Evolutionary conservation across 2,888 invertebrate species (phyloP), one percentile per base, ranked within the genome.

Genomic region (Pristionchus maxplancki): DNA sequence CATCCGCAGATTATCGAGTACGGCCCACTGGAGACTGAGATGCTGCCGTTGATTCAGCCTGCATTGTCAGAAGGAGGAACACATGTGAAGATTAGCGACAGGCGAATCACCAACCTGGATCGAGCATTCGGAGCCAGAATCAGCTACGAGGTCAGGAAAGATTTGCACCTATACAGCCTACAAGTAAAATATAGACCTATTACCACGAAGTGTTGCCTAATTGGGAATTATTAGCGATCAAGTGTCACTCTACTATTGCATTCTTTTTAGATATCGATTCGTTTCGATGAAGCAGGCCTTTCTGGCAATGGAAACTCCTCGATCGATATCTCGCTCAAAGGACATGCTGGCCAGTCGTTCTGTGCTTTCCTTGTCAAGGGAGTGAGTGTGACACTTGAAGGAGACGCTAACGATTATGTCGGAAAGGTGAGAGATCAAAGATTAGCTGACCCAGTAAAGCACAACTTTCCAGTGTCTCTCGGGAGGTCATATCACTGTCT

Each of bases 321-420:
- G 96, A 97, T 98, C 90, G 96, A 97, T 93, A 97, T 99, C 88
- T 96, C 96, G 64, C 96, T 99, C 91, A 96, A 96, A 81, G 99
- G 99, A 28, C 98, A 98, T 4, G 99, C 98, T 17, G 99, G 99
- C 20, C 99, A 99, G 96, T 99, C 98, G 95, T 99, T 99, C 96
- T 97, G 99, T 95, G 99, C 99, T 11, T 99, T 99, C 96, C 96
- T 99, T 93, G 97, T 97, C 0, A 97, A 96, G 91, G 99, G 99
- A 40, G 96, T 99, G 88, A 96, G 96, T 88, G 97, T 98, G 6
- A 97, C 97, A 0, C 96, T 99, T 31, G 98, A 98, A 95, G 99
- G 99, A 74, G 99, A 99, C 95, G 97, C 98, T 50, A 99, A 99
- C 95, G 99, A 99, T 95, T 99, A 99, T 95, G 99, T 99, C 90